Conservation (phyloP, 1,140 invertebrate species). For the Asbolus verrucosus region DNA sequence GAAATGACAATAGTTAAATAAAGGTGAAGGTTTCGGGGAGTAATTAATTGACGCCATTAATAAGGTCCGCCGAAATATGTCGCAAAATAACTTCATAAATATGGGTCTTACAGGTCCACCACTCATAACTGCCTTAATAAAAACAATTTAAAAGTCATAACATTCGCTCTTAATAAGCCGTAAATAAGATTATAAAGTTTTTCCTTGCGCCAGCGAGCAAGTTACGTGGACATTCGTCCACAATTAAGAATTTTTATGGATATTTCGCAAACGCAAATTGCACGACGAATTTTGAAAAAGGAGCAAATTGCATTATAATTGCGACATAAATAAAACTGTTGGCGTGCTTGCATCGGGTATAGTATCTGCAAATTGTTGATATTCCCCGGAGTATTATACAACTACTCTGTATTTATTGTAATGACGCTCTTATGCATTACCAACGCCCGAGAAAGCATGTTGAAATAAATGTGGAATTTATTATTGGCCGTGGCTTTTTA, state of each 20-base stretch:
- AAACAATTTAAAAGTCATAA: constrained; percentile 32
- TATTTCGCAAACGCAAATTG: constrained; percentile 30
- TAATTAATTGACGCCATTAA: constrained; percentile 20
- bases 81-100: constrained; percentile 19
- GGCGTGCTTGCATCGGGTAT: constrained; percentile 17
- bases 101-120: constrained; percentile 28
- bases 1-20: neutral
- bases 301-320: constrained; percentile 34
- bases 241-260: constrained; percentile 27
- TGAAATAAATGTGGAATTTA: constrained; percentile 38
- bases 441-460: constrained; percentile 36
- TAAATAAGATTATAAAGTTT: constrained; percentile 12
- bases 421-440: constrained; percentile 38
- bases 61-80: constrained; percentile 17
- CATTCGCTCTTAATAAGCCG: neutral
- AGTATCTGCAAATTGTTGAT: constrained; percentile 33
- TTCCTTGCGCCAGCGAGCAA: constrained; percentile 2
- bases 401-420: constrained; percentile 38
- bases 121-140: constrained; percentile 34
- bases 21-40: constrained; percentile 10
- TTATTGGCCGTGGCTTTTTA: constrained; percentile 27
- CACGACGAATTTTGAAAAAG: constrained; percentile 31
- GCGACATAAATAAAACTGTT: constrained; percentile 33
- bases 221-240: constrained; percentile 29
- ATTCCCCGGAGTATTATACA: constrained; percentile 36